phyloP scores from a whole-genome alignment of 2,113 vertebrate genomes.

The Chinchilla lanigera region DNA sequence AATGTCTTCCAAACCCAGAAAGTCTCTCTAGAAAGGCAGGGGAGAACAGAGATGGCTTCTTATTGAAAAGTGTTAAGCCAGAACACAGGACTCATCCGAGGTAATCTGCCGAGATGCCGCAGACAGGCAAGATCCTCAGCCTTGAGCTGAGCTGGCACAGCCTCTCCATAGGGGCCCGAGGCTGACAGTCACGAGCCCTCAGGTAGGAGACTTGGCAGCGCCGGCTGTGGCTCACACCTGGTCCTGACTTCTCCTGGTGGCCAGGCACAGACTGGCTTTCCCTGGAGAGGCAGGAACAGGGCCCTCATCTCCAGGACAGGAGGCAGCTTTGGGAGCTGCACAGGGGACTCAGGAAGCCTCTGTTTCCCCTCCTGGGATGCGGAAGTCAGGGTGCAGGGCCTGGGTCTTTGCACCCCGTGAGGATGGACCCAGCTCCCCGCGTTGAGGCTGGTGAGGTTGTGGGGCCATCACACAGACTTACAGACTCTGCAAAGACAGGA shows the following conservation, averaged over 20 bases:
- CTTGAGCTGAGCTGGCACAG: neutral
- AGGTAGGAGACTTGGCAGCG: too few species aligned
- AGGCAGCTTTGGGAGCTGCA: neutral
- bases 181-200: fast-evolving
- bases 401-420: neutral
- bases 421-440: neutral
- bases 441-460: neutral
- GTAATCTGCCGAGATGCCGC: neutral
- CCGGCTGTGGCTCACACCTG: neutral
- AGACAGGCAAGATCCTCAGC: neutral
- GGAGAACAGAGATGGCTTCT: neutral
- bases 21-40: neutral
- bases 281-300: neutral
- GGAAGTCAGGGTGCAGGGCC: neutral
- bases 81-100: neutral
- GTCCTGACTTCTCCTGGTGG: neutral
- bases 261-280: neutral
- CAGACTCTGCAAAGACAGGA: neutral
- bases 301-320: neutral
- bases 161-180: neutral
- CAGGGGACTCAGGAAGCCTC: too few species aligned
- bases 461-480: neutral
- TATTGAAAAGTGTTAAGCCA: neutral
- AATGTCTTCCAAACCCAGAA: neutral
- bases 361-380: neutral